Base-by-base conservation (phyloP, 1,140 invertebrate species). In the Portunus trituberculatus region DNA sequence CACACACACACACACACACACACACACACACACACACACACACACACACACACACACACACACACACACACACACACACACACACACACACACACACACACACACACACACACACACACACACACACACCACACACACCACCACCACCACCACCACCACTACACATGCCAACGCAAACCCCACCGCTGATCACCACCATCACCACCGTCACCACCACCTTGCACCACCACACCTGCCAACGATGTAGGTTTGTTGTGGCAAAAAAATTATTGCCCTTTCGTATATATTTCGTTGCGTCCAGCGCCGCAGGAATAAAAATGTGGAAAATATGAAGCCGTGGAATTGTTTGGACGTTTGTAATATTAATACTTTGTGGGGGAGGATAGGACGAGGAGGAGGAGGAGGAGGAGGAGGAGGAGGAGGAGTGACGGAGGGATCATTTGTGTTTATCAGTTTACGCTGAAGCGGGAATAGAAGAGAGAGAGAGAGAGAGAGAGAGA, bases 271-370 rank as follows among this genome's bases (percentile, higher is more conserved):
- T 59, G 59, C 59, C 39, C 32, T 46, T 28, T 48, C 39, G 48
- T 91, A 31, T 91, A 25, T 91, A 91, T 91, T 91, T 91, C 39
- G 89, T 91, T 29, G 89, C n/a, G 6, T 59, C 20, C 48, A 76
- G 67, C 32, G 25, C 32, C n/a, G 39, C 52, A 16, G 88, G 86
- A 88, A 89, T 94, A 89, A 94, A 94, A 94, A 89, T 88, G 93
- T 94, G 86, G 29, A 82, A 76, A 89, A 88, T 67, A 94, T 76
- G 29, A 52, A 86, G 31, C 86, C 48, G 46, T 76, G 82, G 76
- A 93, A 93, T 93, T 93, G 92, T 93, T 93, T 82, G 92, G 67
- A 93, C 92, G 84, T 93, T 93, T 93, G 92, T 93, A 82, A 83
- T 93, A 93, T 93, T 93, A 93, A 93, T 93, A 82, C 29, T 29